Conservation (phyloP, 2,888 invertebrate genomes). For the Alsophila aescularia region DNA sequence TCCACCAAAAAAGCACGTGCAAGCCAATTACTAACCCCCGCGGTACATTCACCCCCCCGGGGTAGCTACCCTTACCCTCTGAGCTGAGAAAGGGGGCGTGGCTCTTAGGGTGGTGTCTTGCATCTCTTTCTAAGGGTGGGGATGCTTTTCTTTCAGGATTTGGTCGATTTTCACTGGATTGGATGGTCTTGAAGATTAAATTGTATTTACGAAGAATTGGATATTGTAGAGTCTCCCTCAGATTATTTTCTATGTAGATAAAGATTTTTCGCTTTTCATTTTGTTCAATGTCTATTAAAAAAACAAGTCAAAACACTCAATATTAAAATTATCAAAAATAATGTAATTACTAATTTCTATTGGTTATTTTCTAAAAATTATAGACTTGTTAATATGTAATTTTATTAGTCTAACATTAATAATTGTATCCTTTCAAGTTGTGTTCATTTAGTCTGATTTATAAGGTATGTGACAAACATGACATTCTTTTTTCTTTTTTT, state of each 20-base stretch:
- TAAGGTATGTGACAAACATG: too few relatives aligned
- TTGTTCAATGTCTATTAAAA: too few relatives aligned
- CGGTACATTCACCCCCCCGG: conserved; percentile 59
- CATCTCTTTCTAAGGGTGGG: conserved; percentile 52
- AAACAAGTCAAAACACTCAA: too few relatives aligned
- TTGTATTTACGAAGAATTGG: not conserved
- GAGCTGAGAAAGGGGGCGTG: conserved; percentile 71
- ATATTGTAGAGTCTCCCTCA: not conserved
- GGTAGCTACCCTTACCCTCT: conserved; percentile 55
- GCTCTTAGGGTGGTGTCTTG: conserved; percentile 54
- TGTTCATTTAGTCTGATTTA: too few relatives aligned
- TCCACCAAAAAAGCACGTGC: conserved; percentile 51
- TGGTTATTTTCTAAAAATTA: too few relatives aligned
- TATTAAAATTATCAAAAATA: too few relatives aligned
- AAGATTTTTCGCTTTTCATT: too few relatives aligned
- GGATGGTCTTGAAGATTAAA: conserved; percentile 11
- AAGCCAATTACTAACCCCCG: conserved; percentile 58
- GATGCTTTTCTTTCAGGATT: conserved; percentile 29
- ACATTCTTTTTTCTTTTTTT: too few relatives aligned
- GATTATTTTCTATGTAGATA: not conserved
- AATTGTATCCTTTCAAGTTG: too few relatives aligned
- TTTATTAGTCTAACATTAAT: too few relatives aligned
- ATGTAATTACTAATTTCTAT: too few relatives aligned
- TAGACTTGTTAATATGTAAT: too few relatives aligned
- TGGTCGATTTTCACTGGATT: conserved; percentile 39